phyloP scores from a whole-genome alignment of 2,888 invertebrate species.

The Leucozona laternaria region DNA sequence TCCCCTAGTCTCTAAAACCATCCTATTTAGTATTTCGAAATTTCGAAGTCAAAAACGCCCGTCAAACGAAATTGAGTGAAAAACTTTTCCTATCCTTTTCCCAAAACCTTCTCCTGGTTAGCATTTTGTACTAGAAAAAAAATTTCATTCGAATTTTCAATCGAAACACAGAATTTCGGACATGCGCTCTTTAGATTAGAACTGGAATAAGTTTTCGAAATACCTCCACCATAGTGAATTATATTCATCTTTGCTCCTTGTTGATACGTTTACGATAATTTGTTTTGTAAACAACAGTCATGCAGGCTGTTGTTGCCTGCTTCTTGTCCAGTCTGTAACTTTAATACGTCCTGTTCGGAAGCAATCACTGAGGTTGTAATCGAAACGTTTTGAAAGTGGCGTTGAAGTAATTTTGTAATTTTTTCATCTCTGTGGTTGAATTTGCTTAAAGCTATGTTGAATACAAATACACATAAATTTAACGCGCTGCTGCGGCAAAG shows the following conservation, averaged over 20 bases:
- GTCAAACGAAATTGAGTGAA: background rate
- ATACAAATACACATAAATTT: background rate
- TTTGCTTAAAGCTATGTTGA: background rate
- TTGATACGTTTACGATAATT: conserved; percentile 59
- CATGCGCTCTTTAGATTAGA: conserved; percentile 25
- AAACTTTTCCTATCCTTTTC: background rate
- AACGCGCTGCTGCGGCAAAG: background rate
- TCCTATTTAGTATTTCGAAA: background rate
- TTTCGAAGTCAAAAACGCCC: background rate
- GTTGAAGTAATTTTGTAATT: conserved; percentile 19
- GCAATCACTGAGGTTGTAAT: conserved; percentile 8
- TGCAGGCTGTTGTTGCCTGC: conserved; percentile 50
- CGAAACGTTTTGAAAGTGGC: conserved; percentile 1
- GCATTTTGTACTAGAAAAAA: conserved; percentile 20
- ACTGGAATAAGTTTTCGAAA: conserved; percentile 49
- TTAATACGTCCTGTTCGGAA: conserved; percentile 54
- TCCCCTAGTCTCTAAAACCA: background rate
- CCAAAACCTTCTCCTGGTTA: conserved; percentile 6
- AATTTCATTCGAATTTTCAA: conserved; percentile 32
- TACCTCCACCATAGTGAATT: conserved; percentile 33
- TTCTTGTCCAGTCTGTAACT: conserved; percentile 47
- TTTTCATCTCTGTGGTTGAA: conserved; percentile 1
- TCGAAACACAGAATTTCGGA: background rate
- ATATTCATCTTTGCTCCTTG: conserved; percentile 27
- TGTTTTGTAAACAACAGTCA: conserved; percentile 69